Evolutionary conservation across 2,113 vertebrate species (phyloP), one percentile per base, ranked within the genome.

Genomic region (Catharus minimus): DNA sequence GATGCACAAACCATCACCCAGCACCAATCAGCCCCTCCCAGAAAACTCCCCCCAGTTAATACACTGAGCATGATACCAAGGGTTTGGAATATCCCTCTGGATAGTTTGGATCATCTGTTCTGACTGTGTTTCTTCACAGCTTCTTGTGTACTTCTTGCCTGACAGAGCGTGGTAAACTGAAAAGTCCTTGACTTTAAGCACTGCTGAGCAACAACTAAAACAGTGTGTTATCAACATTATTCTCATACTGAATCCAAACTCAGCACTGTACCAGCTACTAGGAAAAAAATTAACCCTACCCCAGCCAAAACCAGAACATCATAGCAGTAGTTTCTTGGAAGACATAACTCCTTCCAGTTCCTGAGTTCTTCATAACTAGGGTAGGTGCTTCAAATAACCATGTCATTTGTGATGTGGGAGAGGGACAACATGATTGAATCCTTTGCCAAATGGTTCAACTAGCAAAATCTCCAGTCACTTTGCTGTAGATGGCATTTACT

Each of bases 21-120:
- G 21, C 41, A 88, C 10, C 0, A 0, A 30, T 11, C 0, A 0
- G 21, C 41, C 32, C 30, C 12, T 68, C 41, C 14, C 33, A 47
- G 14, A 28, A 13, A 53, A 39, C 28, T 53, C 6, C 30, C 19
- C 5, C 4, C 17, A 23, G 30, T 68, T 49, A 22, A 55, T 28
- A 49, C 56, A 19, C 62, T 61, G 47, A 60, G 14, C 24, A 11
- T 53, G 39, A 27, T 47, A 39, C 53, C 77, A 49, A 1, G 47
- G 68, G 11, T 36, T 13, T 30, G 30, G 21, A 82, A 32, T 32
- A 75, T 75, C 47, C 47, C 8, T 82, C 64, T 82, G 86, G 14
- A 13, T 41, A 19, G 9, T 68, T 75, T 47, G 62, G 33, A 15
- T 82, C 41, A 49, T 72, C 41, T 75, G 10, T 55, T 47, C 30